Evolutionary conservation across 2,888 invertebrate genomes (phyloP).

Genomic region (Scaptodrosophila latifasciaeformis): DNA sequence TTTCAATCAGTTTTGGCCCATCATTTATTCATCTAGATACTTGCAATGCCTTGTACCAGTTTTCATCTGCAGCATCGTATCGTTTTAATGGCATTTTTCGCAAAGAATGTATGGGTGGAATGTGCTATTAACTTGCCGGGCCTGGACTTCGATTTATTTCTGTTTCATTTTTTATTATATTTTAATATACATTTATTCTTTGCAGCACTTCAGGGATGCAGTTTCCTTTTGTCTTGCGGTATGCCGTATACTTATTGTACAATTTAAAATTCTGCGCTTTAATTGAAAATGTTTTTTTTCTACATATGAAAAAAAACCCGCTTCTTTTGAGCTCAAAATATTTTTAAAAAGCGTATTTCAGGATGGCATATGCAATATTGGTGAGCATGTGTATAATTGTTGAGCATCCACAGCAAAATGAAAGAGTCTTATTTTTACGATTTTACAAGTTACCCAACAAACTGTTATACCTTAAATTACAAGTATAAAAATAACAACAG

Average conservation of each 20-base stretch:
- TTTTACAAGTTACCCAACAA: constrained; percentile 29
- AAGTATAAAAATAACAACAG: no score
- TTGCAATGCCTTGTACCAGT: constrained; percentile 35
- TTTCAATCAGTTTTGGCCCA: constrained; percentile 52
- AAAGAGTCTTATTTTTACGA: constrained; percentile 11
- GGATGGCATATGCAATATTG: no score
- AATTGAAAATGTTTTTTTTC: constrained; percentile 31
- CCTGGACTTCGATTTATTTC: not conserved
- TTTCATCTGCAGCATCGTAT: constrained; percentile 41
- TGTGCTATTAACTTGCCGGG: constrained; percentile 21
- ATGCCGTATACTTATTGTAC: no score
- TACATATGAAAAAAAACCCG: no score
- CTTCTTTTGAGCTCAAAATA: no score
- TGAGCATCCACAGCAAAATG: no score
- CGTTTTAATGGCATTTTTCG: constrained; percentile 48
- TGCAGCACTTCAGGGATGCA: constrained; percentile 11
- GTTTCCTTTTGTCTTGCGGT: no score
- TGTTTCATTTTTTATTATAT: not conserved
- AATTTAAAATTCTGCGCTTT: constrained; percentile 22
- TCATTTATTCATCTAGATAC: constrained; percentile 51
- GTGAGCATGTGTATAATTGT: no score
- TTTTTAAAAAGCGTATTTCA: no score
- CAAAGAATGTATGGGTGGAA: constrained; percentile 26
- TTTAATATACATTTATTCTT: constrained; percentile 1
- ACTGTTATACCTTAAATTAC: constrained; percentile 24